phyloP scores from a whole-genome alignment of 2,113 vertebrate species.

The Mohoua ochrocephala region DNA sequence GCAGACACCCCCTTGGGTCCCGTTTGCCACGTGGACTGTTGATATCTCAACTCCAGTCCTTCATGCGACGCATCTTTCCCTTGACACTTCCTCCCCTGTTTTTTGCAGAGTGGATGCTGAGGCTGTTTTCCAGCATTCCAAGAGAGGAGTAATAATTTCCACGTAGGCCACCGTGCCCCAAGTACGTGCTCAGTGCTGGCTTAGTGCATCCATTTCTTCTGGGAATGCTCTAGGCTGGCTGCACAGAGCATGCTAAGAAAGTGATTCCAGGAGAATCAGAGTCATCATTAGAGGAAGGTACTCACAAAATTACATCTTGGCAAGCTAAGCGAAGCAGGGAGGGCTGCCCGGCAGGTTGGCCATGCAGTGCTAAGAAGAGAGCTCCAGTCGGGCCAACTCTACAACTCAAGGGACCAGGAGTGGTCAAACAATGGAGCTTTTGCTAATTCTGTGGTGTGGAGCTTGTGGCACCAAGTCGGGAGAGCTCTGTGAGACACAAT shows the following conservation, averaged over 20 bases:
- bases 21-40: not conserved
- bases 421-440: conserved; percentile 1
- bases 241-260: not conserved
- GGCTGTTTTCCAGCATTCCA: not conserved
- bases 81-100: not conserved
- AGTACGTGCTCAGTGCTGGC: not conserved
- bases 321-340: not conserved
- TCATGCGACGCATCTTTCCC: not conserved
- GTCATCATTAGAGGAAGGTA: not conserved
- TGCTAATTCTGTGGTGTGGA: not conserved
- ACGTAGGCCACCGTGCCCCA: not conserved
- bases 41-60: not conserved
- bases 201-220: not conserved
- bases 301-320: not conserved
- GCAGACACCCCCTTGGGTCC: not conserved
- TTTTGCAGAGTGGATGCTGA: not conserved
- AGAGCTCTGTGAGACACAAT: not conserved
- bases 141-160: not conserved
- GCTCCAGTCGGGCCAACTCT: not conserved
- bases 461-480: not conserved
- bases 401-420: not conserved
- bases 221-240: not conserved
- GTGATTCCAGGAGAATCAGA: not conserved
- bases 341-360: not conserved
- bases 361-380: not conserved